Base-by-base conservation (phyloP, 1,140 invertebrate genomes). In the Yoshiicerus persimilis region DNA sequence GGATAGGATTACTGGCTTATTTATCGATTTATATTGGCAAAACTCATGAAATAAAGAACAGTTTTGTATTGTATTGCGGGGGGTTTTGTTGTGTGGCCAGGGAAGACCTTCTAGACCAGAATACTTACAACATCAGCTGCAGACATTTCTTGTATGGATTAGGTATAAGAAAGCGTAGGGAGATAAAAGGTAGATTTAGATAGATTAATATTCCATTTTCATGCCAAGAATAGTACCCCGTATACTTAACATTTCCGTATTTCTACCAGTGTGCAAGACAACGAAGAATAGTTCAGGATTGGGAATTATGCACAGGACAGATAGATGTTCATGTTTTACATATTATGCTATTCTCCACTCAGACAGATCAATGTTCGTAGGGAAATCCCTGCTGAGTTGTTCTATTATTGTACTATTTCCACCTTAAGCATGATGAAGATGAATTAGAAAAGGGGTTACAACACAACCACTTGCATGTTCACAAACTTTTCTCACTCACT, bases 11-110 rank as follows among this genome's bases (percentile, higher is more conserved):
- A 80, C 75, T 80, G 34, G 2, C 9, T 20, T 80, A 80, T 80
- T 32, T 80, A 80, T 36, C 75, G 75, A 80, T 80, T 80, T 80
- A 80, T 80, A 80, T 80, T 80, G 75, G 32, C 32, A 80, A 80
- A 80, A 34, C 30, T 16, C 66, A 70, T 70, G 66, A 70, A 70
- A 30, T 70, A 66, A 25, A 9, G 6, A 66, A 66, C 10, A 27
- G 23, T 25, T 66, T 13, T 66, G 23, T 30, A n/a, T 56, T 2
- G 1, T 56, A 56, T 56, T n/a, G 47, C 5, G 20, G 0, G 13
- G 2, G 5, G 20, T 56, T 56, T 56, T 56, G 3, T 56, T 56
- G 0, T 56, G 13, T 56, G 47, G 16, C 4, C 5, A 47, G n/a
- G 47, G 8, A 56, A 56, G 47, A 16, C 13, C 4, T 16, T 16